Evolutionary conservation across 2,113 vertebrate genomes (phyloP), one percentile per base, ranked within the genome.

Genomic region (Chamaea fasciata): DNA sequence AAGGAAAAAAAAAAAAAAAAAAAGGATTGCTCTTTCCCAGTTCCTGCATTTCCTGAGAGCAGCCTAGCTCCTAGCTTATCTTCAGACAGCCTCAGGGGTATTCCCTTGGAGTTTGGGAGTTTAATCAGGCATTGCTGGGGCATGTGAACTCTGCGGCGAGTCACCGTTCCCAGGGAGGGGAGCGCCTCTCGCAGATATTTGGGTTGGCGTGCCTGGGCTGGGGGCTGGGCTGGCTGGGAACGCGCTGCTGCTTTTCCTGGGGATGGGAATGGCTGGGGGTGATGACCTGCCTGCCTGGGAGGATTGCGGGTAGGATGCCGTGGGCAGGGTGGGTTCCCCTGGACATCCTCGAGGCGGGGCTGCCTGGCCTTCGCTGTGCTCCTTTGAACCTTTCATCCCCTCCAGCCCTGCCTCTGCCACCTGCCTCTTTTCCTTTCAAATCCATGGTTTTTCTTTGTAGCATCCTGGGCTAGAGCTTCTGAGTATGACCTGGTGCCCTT

Each of bases 171-270:
- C 95, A 96, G 75, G 94, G 90, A 93, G 83, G 86, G 92, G 92
- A 94, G 96, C 37, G 94, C 92, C 93, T 96, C 88, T 81, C 8
- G 14, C 88, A 90, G 95, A 94, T 94, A 95, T 95, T 97, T 96
- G 86, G 95, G 88, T 96, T 96, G 96, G 95, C 93, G 52, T 88
- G 93, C 56, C 86, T 89, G 95, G 91, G 83, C 87, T 95, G 95
- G 87, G 94, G 95, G 95, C 94, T 96, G 96, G 85, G 92, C 93
- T 55, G 94, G 71, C 89, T 95, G 93, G 95, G 95, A 96, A 93
- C 26, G 6, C 0, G 4, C 78, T 20, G 93, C 90, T 90, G 90
- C 86, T 78, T 70, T 91, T 88, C 85, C 92, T 19, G 65, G 87
- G 87, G 95, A 81, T 41, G 69, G 73, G 83, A 74, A 86, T 22